Evolutionary conservation across 2,113 vertebrate species (phyloP).

Genomic region (Rhinolophus sinicus): DNA sequence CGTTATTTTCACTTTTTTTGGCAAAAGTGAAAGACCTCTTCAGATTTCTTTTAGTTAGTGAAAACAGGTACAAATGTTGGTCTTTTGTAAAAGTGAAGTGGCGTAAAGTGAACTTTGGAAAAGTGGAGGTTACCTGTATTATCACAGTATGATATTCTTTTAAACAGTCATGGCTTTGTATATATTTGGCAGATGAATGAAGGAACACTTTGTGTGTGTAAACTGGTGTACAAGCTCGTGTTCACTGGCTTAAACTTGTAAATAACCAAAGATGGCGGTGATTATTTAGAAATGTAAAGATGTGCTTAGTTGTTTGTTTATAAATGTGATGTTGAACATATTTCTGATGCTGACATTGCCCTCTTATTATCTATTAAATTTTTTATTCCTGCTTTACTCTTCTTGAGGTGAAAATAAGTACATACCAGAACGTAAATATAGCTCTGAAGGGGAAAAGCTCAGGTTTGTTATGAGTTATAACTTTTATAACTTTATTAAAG

Average conservation of each 20-base stretch:
- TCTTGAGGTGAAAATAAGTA: neutral
- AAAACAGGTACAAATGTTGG: neutral
- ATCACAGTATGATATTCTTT: neutral
- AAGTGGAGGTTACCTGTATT: neutral
- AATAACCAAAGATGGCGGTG: neutral
- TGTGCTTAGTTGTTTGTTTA: neutral
- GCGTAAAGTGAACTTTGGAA: neutral
- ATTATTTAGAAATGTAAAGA: neutral
- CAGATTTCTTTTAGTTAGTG: neutral
- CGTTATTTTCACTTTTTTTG: too few species aligned
- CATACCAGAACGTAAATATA: neutral
- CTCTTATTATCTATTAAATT: neutral
- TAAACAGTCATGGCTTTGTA: neutral
- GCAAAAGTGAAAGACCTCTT: neutral
- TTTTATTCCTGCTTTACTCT: neutral
- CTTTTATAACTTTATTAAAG: neutral
- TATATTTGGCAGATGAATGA: neutral
- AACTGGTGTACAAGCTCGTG: too few species aligned
- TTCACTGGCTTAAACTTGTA: neutral
- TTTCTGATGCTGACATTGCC: neutral
- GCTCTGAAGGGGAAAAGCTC: neutral
- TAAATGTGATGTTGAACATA: neutral
- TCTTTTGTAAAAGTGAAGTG: neutral
- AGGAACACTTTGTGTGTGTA: neutral
- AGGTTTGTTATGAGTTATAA: neutral